phyloP scores from a whole-genome alignment of 2,888 invertebrate genomes.

The Ellobium chinense region DNA sequence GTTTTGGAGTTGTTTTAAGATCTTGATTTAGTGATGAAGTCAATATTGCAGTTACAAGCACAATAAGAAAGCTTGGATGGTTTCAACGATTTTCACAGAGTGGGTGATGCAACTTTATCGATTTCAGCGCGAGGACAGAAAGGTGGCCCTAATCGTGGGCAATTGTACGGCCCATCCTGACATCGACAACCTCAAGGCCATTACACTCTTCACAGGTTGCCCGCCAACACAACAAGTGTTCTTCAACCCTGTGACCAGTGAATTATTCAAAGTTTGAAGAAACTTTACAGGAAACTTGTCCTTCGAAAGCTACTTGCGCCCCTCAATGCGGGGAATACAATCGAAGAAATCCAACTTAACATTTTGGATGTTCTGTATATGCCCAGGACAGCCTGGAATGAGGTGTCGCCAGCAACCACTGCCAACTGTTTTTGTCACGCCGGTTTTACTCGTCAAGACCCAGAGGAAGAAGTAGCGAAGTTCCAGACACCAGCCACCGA shows the following conservation, averaged over 20 bases:
- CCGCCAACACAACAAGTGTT: slow-evolving; percentile 60
- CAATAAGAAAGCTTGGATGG: slow-evolving; percentile 58
- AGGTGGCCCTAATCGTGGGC: slow-evolving; percentile 55
- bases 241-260: not conserved
- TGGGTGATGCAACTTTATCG: slow-evolving; percentile 51
- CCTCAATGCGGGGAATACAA: not conserved
- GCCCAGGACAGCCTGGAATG: not conserved
- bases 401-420: not conserved
- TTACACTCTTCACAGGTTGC: slow-evolving; percentile 55
- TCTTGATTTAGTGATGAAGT: too few relatives aligned
- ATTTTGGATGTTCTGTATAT: not conserved
- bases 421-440: not conserved
- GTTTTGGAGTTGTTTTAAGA: too few relatives aligned
- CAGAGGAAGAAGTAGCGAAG: too few relatives aligned
- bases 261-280: not conserved
- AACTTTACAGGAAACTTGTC: not conserved
- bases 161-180: slow-evolving; percentile 56
- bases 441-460: too few relatives aligned
- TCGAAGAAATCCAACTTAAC: not conserved
- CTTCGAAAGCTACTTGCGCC: not conserved
- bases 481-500: too few relatives aligned
- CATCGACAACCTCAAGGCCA: slow-evolving; percentile 43
- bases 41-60: too few relatives aligned
- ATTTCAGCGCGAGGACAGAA: slow-evolving; percentile 30
- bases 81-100: slow-evolving; percentile 47